These are phyloP conservation scores for Hetaerina americana DNA, from an alignment of 1,140 invertebrate species.

Conservation along the genomic window DNA sequence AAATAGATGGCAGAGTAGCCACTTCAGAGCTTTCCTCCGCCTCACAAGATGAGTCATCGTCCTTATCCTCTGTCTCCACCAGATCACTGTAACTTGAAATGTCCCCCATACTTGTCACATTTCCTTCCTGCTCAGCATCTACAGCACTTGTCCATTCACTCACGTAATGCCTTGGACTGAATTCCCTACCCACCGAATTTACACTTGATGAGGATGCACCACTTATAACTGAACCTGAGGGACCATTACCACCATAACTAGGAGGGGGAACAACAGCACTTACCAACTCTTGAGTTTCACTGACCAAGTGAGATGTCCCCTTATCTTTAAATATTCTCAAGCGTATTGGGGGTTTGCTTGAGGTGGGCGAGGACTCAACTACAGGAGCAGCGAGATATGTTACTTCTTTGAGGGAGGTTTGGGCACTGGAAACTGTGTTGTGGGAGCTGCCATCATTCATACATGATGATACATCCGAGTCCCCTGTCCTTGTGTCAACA, in stretches of 20 bases:
- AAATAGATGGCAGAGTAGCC: neutral
- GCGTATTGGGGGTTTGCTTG: constrained; percentile 47
- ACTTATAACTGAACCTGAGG: neutral
- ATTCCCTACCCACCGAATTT: neutral
- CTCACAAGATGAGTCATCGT: neutral
- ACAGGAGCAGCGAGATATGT: neutral
- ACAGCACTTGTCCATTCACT: neutral
- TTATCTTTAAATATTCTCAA: constrained; percentile 51
- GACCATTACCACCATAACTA: neutral
- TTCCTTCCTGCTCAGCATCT: neutral
- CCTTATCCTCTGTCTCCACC: neutral
- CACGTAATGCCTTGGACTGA: neutral
- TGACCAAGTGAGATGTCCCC: constrained; percentile 44
- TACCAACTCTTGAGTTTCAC: constrained; percentile 35
- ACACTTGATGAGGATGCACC: neutral
- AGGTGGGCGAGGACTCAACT: neutral
- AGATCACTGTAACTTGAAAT: neutral
- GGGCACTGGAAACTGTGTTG: constrained; percentile 4
- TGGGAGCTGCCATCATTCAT: constrained; percentile 11
- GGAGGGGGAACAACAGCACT: neutral
- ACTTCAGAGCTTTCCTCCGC: neutral
- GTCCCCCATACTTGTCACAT: neutral
- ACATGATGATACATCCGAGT: neutral
- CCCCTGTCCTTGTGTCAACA: neutral
- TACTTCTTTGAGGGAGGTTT: neutral